phyloP scores from a whole-genome alignment of 1,140 invertebrate genomes.

The Drosophila kepulauana region DNA sequence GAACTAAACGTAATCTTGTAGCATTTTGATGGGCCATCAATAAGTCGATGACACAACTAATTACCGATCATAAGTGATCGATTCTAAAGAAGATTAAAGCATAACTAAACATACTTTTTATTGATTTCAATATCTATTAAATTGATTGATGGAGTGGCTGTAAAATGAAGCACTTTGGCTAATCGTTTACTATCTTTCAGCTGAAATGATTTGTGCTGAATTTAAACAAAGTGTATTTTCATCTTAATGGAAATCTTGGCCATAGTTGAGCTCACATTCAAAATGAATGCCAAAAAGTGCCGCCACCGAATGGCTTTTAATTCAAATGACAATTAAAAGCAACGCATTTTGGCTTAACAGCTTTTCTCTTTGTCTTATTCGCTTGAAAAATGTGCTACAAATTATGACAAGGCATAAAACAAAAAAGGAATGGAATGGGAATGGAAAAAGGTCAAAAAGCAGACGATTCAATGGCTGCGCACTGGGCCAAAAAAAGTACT shows the following conservation, averaged over 20 bases:
- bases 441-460: conserved; percentile 23
- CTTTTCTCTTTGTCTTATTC: conserved; percentile 44
- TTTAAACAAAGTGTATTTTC: not conserved
- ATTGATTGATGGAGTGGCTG: too few species aligned
- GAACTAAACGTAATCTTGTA: too few species aligned
- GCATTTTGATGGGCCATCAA: not conserved
- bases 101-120: not conserved
- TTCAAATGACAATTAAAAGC: conserved; percentile 71
- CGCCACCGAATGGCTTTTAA: conserved; percentile 68
- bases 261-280: not conserved
- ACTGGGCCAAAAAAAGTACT: conserved; percentile 50
- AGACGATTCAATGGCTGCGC: conserved; percentile 36
- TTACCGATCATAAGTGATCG: not conserved
- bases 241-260: conserved; percentile 2
- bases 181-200: not conserved
- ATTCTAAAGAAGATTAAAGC: not conserved
- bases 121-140: too few species aligned
- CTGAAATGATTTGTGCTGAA: not conserved
- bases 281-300: conserved; percentile 41
- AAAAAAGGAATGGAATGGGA: not conserved
- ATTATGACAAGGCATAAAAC: conserved; percentile 72
- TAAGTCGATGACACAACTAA: not conserved
- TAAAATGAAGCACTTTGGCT: not conserved
- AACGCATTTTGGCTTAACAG: conserved; percentile 55
- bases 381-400: conserved; percentile 62